Conservation (phyloP, 2,113 vertebrate species). For the Epinephelus lanceolatus region DNA sequence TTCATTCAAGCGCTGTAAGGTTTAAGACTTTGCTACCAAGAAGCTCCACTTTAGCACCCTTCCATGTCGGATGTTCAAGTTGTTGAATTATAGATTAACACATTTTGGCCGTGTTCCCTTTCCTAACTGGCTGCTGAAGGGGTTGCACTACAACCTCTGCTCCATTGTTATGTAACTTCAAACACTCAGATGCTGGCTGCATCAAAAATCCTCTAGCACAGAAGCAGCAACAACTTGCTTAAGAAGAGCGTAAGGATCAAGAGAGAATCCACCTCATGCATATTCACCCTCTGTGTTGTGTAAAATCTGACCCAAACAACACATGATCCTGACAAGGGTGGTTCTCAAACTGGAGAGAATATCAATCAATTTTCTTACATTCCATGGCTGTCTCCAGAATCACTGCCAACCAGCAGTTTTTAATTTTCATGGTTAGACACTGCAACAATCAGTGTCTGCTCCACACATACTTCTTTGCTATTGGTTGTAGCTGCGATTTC, state of each 20-base stretch:
- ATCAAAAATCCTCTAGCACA: constrained; percentile 1
- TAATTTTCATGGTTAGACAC: too few species aligned
- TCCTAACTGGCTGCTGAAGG: constrained; percentile 18
- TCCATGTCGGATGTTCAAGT: constrained; percentile 21
- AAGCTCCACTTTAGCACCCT: background rate
- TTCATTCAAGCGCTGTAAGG: background rate
- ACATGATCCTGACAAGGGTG: background rate
- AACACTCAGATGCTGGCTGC: background rate
- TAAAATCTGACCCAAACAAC: background rate
- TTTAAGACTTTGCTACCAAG: constrained; percentile 8
- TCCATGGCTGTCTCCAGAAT: too few species aligned
- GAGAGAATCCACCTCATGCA: background rate
- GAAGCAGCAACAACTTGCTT: constrained; percentile 1
- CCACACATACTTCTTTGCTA: too few species aligned
- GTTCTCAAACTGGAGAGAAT: background rate
- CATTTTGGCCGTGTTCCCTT: background rate
- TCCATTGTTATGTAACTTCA: background rate
- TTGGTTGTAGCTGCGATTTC: too few species aligned
- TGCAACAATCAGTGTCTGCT: too few species aligned
- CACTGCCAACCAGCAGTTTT: too few species aligned
- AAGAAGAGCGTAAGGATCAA: background rate
- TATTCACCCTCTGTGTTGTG: background rate
- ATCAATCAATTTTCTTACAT: background rate
- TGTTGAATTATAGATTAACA: constrained; percentile 8
- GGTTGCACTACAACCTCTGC: background rate